phyloP scores from a whole-genome alignment of 2,797 vertebrate genomes.

The Gambusia yucatana region DNA sequence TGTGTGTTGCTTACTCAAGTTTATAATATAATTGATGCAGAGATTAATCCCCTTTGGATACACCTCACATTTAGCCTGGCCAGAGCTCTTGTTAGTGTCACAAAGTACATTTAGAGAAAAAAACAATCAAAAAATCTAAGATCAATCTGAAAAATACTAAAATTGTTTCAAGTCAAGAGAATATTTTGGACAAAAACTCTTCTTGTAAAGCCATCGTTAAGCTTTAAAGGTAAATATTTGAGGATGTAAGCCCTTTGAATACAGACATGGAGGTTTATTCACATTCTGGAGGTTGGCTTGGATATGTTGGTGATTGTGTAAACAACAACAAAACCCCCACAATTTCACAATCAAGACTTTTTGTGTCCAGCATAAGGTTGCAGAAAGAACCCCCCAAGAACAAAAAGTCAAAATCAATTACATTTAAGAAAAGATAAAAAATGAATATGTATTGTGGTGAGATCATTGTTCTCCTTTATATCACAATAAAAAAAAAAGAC shows the following conservation, averaged over 20 bases:
- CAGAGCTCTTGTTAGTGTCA: neutral
- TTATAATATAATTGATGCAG: conserved; percentile 1
- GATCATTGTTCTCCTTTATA: neutral
- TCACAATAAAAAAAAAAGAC: neutral
- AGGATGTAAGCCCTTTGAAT: neutral
- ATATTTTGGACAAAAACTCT: neutral
- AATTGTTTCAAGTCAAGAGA: neutral
- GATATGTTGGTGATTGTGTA: neutral
- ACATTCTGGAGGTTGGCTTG: neutral
- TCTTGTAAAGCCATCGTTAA: neutral
- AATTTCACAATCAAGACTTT: neutral
- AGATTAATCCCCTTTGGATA: neutral
- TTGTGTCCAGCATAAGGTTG: neutral
- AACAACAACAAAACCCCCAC: neutral
- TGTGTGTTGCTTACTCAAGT: neutral
- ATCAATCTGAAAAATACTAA: neutral
- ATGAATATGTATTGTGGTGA: neutral
- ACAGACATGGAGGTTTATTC: neutral
- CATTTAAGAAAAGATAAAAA: neutral
- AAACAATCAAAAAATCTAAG: neutral
- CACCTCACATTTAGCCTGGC: neutral
- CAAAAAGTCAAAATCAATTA: neutral
- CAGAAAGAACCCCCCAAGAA: neutral
- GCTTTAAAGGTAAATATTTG: neutral
- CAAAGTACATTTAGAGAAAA: neutral